Evolutionary conservation across 2,888 invertebrate species (phyloP), one percentile per base, ranked within the genome.

Genomic region (Elmis aenea): DNA sequence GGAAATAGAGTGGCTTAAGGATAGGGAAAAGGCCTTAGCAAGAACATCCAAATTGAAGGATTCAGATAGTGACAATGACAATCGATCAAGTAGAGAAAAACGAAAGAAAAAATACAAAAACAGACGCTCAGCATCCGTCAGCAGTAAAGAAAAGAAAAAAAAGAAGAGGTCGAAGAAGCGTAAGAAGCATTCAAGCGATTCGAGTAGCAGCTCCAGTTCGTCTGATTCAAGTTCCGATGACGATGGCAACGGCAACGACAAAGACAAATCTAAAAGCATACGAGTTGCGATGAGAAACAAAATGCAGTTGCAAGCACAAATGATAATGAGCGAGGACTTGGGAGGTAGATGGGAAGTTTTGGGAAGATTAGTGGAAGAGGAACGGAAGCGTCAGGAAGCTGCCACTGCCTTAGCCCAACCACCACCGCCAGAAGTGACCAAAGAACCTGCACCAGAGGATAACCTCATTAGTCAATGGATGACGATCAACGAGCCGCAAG

Each of bases 1-100:
- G 83, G 90, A 91, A 64, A 81, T 82, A 1, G 86, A 88, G 57
- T 90, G 89, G 88, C 74, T 85, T 70, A 81, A 81, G 5, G 88
- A 88, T 63, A 74, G 90, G 3, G 86, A 68, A 43, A 62, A 59
- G 37, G 61, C 67, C 3, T 51, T 62, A 46, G 47, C 58, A n/a
- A 53, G 66, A 28, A 55, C 52, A 21, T 68, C 42, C 48, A 60
- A 33, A 45, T 50, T 34, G 28, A 52, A 30, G 25, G 29, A 61
- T 13, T 53, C 64, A 1, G 46, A 54, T 21, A 47, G 48, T 2
- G 52, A 53, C 2, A 40, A 44, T 9, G 32, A 37, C 10, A 37
- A 30, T 9, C 24, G 33, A 13, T 30, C 25, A 6, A 33, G 21
- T 10, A 27, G 37, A 18, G 31, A 24, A 12, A 39, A 37, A 33